Evolutionary conservation across 2,888 invertebrate genomes (phyloP), one percentile per base, ranked within the genome.

Genomic region (Gastracanthus pulcherrimus): DNA sequence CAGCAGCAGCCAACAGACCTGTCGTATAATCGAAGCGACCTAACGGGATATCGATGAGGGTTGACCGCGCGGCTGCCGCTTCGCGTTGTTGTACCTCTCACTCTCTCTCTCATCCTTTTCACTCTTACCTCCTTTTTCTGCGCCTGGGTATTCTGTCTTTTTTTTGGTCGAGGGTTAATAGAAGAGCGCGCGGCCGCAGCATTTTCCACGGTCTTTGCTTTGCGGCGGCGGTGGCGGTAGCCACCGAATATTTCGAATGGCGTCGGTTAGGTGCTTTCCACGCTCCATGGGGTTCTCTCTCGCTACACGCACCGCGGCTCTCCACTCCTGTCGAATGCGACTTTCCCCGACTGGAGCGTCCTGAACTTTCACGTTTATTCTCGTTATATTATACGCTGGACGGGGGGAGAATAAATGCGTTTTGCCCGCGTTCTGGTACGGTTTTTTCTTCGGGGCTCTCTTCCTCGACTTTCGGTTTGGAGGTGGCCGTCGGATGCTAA

Each of bases 21-120:
- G 41, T 78, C 80, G 80, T 55, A 78, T 72, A 74, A 78, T 81
- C 72, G 77, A 62, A 71, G 69, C 60, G 82, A 80, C 80, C 81
- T 82, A 82, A 83, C 75, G 75, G 72, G 48, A 72, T 81, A 85
- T 84, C 77, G 69, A 76, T 36, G 75, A 60, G 81, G 77, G 83
- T 75, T 62, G 76, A 67, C 67, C 75, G 29, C 70, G 31, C 23
- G n/a, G n/a, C 60, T 38, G 4, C n/a, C n/a, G n/a, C n/a, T n/a
- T n/a, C n/a, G n/a, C n/a, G n/a, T n/a, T 60, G 34, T 19, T 48
- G 51, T 64, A 9, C 66, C 58, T 29, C 51, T 58, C 26, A 55
- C 66, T 83, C 81, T 48, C 60, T 79, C 76, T 67, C 58, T 74
- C 76, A 60, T 66, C 70, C 48, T 74, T 76, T 38, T 76, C 55